Conservation (phyloP, 1,140 invertebrate species). For the Dicyema japonicum region DNA sequence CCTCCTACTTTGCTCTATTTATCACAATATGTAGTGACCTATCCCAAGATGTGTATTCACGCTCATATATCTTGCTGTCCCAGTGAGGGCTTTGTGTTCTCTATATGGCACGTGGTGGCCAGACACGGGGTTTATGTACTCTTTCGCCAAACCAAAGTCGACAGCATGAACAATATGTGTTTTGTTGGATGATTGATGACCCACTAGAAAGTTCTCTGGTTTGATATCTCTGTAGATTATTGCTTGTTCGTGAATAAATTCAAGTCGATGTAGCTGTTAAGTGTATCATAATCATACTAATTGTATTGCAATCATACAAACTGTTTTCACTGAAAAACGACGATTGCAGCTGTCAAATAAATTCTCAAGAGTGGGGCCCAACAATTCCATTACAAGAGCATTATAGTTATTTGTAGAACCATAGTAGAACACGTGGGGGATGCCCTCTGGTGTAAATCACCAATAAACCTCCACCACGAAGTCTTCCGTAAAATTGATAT, state of each 20-base stretch:
- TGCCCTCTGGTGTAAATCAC: conserved; percentile 36
- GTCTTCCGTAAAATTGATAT: conserved; percentile 98
- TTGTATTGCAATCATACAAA: conserved; percentile 87
- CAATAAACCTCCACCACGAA: conserved; percentile 27
- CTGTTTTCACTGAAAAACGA: conserved; percentile 87
- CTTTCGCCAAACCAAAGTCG: conserved; percentile 97
- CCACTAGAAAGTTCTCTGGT: conserved; percentile 97
- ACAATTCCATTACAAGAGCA: conserved; percentile 90
- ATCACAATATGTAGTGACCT: too few relatives aligned
- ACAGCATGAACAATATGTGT: conserved; percentile 92
- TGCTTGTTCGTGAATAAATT: conserved; percentile 93
- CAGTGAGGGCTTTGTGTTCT: conserved; percentile 91
- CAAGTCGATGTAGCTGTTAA: conserved; percentile 36
- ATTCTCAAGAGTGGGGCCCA: conserved; percentile 90
- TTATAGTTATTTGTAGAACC: conserved; percentile 97
- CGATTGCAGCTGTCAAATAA: conserved; percentile 92
- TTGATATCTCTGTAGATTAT: conserved; percentile 97
- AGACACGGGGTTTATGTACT: conserved; percentile 92
- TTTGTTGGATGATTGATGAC: conserved; percentile 72
- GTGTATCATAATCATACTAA: conserved; percentile 34
- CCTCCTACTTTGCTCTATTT: conserved; percentile 81
- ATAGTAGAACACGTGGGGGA: conserved; percentile 94
- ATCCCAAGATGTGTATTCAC: conserved; percentile 98
- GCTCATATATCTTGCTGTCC: conserved; percentile 86
- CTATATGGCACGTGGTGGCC: conserved; percentile 96